Conservation (phyloP, 2,797 vertebrate genomes). For the Eulemur coronatus region DNA sequence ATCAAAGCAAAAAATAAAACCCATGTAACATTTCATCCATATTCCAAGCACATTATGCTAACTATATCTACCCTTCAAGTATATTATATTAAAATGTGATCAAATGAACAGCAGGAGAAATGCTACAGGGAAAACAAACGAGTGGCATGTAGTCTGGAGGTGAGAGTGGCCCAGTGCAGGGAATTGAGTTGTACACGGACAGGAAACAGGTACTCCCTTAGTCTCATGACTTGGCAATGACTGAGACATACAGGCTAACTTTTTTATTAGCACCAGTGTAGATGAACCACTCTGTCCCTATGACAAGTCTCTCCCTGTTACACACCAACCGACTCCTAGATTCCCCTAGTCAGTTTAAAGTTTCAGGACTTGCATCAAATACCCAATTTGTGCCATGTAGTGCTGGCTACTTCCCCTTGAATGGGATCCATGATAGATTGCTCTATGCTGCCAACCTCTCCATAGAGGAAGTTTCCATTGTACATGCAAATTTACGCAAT, state of each 20-base stretch:
- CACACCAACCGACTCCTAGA: neutral
- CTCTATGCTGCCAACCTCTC: neutral
- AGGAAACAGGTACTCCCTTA: rapidly evolving
- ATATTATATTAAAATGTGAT: neutral
- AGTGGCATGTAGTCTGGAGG: neutral
- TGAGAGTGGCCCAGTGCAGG: neutral
- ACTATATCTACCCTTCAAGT: neutral
- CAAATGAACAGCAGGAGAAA: neutral
- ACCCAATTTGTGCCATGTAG: neutral
- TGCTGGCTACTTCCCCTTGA: neutral
- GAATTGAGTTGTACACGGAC: neutral
- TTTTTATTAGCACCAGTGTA: neutral
- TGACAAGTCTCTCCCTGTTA: neutral
- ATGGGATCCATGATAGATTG: neutral
- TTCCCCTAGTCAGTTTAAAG: neutral
- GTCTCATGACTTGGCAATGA: neutral
- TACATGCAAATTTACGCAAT: neutral
- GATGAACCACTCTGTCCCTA: neutral
- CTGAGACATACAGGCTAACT: rapidly evolving
- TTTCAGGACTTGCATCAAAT: neutral
- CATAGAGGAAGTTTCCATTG: neutral
- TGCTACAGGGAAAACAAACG: neutral
- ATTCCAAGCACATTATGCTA: neutral
- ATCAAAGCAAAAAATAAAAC: neutral
- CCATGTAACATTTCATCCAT: neutral